These are phyloP conservation scores for Amblyraja radiata DNA, from an alignment of 2,797 vertebrate genomes.

Conservation along the genomic window DNA sequence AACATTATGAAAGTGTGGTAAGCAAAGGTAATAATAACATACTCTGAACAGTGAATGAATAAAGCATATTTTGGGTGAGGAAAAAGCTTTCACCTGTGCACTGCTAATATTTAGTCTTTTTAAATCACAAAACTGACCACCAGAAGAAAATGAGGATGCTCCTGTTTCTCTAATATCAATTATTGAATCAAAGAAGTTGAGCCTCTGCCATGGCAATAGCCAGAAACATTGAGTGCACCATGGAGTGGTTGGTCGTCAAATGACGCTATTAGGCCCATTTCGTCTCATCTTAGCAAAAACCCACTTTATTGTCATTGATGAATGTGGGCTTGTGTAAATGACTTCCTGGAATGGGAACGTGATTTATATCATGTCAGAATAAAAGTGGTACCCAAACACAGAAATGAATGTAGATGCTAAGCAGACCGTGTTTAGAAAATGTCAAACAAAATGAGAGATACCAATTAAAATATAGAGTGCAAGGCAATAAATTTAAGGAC, in stretches of 20 bases:
- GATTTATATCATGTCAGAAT: neutral
- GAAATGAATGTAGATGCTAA: neutral
- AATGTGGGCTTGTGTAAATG: neutral
- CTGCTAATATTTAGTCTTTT: neutral
- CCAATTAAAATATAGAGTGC: neutral
- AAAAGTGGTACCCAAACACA: neutral
- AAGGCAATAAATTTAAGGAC: neutral
- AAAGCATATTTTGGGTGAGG: too few relatives aligned
- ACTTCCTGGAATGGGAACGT: neutral
- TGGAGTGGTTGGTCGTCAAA: neutral
- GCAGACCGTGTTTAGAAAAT: neutral
- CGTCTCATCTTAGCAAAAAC: neutral
- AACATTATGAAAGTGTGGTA: too few relatives aligned
- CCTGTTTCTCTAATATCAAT: neutral
- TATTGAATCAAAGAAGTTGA: too few relatives aligned
- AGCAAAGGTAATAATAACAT: too few relatives aligned
- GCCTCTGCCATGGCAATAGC: neutral
- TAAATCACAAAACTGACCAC: neutral
- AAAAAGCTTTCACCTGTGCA: neutral
- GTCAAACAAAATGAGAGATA: neutral
- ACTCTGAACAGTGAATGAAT: too few relatives aligned
- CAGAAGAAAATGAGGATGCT: neutral
- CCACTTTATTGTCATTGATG: neutral
- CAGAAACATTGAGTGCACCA: neutral
- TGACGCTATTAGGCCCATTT: neutral